These are phyloP conservation scores for Brachionus rubens DNA, from an alignment of 1,140 invertebrate species.

Conservation along the genomic window DNA sequence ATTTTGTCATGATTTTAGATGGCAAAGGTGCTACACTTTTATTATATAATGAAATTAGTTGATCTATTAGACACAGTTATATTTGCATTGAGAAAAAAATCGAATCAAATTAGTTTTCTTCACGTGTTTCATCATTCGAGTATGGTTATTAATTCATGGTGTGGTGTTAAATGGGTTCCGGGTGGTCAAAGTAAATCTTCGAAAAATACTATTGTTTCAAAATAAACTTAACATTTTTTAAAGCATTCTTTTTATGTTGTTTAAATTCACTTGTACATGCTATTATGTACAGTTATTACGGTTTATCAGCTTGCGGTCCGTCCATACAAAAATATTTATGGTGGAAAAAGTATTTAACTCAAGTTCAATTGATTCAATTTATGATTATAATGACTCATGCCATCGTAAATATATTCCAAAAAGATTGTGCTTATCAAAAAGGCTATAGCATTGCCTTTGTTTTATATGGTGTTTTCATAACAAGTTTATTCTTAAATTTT, in stretches of 20 bases:
- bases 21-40: slow-evolving; percentile 48
- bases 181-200: slow-evolving; percentile 48
- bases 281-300: slow-evolving; percentile 77
- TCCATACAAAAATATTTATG: slow-evolving; percentile 59
- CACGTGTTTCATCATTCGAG: slow-evolving; percentile 69
- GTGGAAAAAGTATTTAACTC: slow-evolving; percentile 62
- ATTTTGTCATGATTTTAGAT: slow-evolving; percentile 20
- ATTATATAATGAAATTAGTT: slow-evolving; percentile 50
- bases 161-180: slow-evolving; percentile 52
- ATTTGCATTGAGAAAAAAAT: slow-evolving; percentile 69
- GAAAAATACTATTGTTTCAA: background rate
- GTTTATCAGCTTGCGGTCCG: slow-evolving; percentile 65
- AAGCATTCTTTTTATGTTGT: slow-evolving; percentile 52
- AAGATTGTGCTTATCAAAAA: slow-evolving; percentile 34
- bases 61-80: slow-evolving; percentile 50
- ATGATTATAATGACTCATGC: slow-evolving; percentile 42
- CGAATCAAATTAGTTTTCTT: slow-evolving; percentile 71
- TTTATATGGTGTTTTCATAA: slow-evolving; percentile 37
- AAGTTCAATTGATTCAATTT: slow-evolving; percentile 52
- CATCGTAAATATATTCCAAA: slow-evolving; percentile 27
- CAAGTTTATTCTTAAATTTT: slow-evolving; percentile 37
- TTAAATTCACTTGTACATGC: slow-evolving; percentile 73
- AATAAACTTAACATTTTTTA: background rate
- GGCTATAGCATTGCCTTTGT: slow-evolving; percentile 39
- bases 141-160: slow-evolving; percentile 57